Evolutionary conservation across 2,113 vertebrate genomes (phyloP).

Genomic region (Morone saxatilis): DNA sequence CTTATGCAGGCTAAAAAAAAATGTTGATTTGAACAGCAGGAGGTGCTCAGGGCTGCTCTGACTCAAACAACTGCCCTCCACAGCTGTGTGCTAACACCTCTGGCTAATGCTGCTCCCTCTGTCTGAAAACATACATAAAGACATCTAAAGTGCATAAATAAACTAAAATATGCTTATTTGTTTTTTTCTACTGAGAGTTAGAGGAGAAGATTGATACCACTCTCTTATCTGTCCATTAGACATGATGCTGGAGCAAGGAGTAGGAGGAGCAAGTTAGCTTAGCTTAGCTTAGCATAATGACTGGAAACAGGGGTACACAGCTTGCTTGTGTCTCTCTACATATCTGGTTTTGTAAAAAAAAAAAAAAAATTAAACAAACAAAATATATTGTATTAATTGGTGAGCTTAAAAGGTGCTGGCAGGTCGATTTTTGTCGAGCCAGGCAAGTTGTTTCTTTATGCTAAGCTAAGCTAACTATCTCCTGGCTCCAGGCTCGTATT

Average conservation of each 20-base stretch:
- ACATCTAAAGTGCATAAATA: not conserved
- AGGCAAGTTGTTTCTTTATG: not conserved
- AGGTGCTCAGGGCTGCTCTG: constrained; percentile 55
- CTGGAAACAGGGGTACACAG: not conserved
- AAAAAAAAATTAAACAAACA: not conserved
- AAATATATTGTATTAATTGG: not conserved
- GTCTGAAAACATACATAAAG: constrained; percentile 20
- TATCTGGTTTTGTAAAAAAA: not conserved
- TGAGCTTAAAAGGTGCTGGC: not conserved
- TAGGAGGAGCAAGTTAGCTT: not conserved
- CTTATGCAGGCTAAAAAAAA: constrained; percentile 23
- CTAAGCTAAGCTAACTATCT: not conserved
- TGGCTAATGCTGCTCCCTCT: constrained; percentile 34
- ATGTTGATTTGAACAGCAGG: constrained; percentile 58
- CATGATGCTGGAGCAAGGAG: not conserved
- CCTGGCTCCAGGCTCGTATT: not conserved
- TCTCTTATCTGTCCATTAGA: not conserved
- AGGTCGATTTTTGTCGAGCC: not conserved
- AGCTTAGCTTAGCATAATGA: not conserved
- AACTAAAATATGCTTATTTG: not conserved
- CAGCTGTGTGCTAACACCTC: constrained; percentile 43
- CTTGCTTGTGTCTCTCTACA: not conserved
- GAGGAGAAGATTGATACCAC: not conserved
- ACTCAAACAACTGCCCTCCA: constrained; percentile 43
- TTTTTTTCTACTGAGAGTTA: not conserved